Evolutionary conservation across 2,113 vertebrate genomes (phyloP).

Genomic region (Apus apus): DNA sequence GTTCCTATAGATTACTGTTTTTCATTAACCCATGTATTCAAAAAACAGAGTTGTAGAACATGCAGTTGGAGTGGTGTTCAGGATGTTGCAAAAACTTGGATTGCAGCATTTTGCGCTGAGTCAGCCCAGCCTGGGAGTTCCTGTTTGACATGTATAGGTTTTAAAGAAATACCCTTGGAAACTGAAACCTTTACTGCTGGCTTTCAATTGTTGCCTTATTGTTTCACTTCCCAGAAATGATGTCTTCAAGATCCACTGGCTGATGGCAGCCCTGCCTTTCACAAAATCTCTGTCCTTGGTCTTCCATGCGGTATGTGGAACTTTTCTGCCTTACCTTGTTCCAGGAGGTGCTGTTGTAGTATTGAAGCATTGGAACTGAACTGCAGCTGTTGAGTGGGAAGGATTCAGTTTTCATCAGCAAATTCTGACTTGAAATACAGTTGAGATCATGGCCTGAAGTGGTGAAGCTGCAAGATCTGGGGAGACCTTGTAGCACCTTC

Average conservation of each 20-base stretch:
- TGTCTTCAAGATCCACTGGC: conserved; percentile 90
- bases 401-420: background rate
- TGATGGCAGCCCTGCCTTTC: conserved; percentile 90
- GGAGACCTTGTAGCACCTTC: too few relatives aligned
- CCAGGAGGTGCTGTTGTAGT: too few relatives aligned
- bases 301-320: conserved; percentile 83
- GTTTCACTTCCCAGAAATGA: conserved; percentile 75
- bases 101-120: background rate
- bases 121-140: background rate
- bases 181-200: background rate
- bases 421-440: background rate
- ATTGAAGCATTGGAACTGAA: background rate
- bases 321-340: background rate
- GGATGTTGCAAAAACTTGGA: background rate
- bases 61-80: background rate
- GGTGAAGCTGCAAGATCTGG: background rate
- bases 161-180: background rate
- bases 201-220: background rate
- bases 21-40: background rate
- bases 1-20: background rate
- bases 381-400: background rate
- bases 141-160: background rate
- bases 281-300: conserved; percentile 88
- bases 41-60: background rate
- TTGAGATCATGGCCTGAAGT: background rate